These are phyloP conservation scores for Ochropleura leucogaster DNA, from an alignment of 2,888 invertebrate species.

Conservation along the genomic window DNA sequence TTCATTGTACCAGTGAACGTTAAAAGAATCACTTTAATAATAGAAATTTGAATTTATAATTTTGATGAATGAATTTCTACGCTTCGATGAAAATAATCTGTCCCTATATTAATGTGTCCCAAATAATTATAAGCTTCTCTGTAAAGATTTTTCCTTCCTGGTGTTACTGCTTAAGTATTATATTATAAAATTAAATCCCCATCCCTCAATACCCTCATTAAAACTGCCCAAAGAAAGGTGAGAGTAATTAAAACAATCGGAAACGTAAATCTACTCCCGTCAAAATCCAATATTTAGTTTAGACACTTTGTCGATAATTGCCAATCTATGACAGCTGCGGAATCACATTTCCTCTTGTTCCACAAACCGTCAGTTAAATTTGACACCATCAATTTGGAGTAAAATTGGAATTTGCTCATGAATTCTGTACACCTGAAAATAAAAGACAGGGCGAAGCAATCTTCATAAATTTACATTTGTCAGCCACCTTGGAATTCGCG, in stretches of 20 bases:
- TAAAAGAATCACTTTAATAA: background rate
- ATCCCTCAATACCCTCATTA: background rate
- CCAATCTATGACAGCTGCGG: background rate
- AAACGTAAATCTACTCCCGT: background rate
- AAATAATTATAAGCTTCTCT: background rate
- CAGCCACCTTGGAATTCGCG: slow-evolving; percentile 34
- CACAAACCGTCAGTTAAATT: slow-evolving; percentile 14
- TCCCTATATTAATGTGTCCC: background rate
- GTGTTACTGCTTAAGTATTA: background rate
- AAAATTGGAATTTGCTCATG: slow-evolving; percentile 29
- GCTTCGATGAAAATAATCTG: background rate
- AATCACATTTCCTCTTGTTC: background rate
- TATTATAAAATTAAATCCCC: slow-evolving; percentile 8
- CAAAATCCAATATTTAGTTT: slow-evolving; percentile 10
- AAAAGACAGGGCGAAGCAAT: slow-evolving; percentile 43
- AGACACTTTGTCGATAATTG: slow-evolving; percentile 15
- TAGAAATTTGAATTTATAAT: slow-evolving; percentile 1
- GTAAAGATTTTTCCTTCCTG: background rate
- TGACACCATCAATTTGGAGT: slow-evolving; percentile 25
- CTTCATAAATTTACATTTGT: slow-evolving; percentile 60
- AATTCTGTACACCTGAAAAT: slow-evolving; percentile 51
- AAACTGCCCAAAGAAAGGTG: background rate
- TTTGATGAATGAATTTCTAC: background rate
- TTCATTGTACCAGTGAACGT: slow-evolving; percentile 1
- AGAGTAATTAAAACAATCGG: slow-evolving; percentile 15